Percentiles rank a stretch among this genome's conserved stretches.
phyloP scores from a whole-genome alignment of 2,797 vertebrate species.

The Buphagus erythrorhynchus region DNA sequence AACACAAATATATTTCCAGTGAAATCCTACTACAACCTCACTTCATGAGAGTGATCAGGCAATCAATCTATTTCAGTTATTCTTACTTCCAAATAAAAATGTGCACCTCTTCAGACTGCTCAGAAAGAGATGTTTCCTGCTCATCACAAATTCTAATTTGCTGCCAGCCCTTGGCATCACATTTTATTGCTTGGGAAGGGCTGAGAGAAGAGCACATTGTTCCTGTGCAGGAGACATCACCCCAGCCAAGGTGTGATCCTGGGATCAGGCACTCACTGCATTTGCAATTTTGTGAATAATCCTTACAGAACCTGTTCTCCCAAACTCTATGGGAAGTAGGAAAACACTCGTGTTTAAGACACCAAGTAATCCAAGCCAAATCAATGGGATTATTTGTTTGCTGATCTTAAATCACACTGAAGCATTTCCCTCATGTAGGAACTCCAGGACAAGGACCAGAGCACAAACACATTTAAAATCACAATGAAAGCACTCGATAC shows the following conservation, averaged over 20 bases:
- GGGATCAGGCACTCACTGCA: background rate
- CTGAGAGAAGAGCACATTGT: background rate
- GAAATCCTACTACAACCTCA: background rate
- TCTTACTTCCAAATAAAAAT: background rate
- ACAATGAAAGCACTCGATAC: background rate
- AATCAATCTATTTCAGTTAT: background rate
- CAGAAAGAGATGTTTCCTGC: background rate
- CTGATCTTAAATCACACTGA: background rate
- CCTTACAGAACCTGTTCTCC: rapidly evolving
- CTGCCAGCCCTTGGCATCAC: background rate
- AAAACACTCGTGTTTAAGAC: background rate
- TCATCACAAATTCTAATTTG: background rate
- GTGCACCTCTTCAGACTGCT: background rate
- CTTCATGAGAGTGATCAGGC: background rate
- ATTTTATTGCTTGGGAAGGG: background rate
- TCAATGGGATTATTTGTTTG: background rate
- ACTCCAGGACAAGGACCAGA: background rate
- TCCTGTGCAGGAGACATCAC: background rate
- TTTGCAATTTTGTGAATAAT: background rate
- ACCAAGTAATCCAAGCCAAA: background rate
- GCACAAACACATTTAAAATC: background rate
- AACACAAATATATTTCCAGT: background rate
- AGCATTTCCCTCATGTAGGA: background rate
- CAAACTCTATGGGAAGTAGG: rapidly evolving
- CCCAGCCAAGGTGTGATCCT: background rate